Base-by-base conservation (phyloP, 2,888 invertebrate genomes). In the Tanypteryx hageni region DNA sequence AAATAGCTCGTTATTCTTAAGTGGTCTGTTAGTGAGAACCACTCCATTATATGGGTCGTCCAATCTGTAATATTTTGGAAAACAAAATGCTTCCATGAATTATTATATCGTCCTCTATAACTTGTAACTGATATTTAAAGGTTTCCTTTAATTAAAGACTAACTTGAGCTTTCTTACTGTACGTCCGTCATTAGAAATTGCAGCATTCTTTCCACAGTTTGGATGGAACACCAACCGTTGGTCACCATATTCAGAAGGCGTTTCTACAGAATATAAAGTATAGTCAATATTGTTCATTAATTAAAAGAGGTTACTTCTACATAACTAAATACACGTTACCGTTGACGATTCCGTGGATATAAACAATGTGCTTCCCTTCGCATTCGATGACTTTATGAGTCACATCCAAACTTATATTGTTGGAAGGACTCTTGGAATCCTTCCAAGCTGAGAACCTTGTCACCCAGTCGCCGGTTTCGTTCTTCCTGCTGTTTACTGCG, bases 21-120 rank as follows among this genome's bases (percentile, higher is more conserved):
- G 95, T 0, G 98, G 98, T 85, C 99, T 96, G 93, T 97, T 97
- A 0, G 99, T 99, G 94, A 99, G 96, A 92, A 99, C 98, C 58
- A 99, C 98, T 56, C 98, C 99, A 95, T 99, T 98, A 95, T 98
- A 98, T 95, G 99, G 99, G 96, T 98, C 98, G 95, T 98, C 98
- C 93, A 97, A 56, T 8, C 84, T 84, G 56, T 44, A 9, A 84
- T 16, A 56, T 11, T n/a, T n/a, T n/a, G 4, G 1, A n/a, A 18
- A 9, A 9, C 0, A 7, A n/a, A 64, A 18, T 64, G 14, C 16
- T 64, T n/a, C n/a, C n/a, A n/a, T n/a, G n/a, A n/a, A n/a, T n/a
- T n/a, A n/a, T n/a, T n/a, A n/a, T n/a, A n/a, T n/a, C n/a, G n/a
- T n/a, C n/a, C n/a, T n/a, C n/a, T n/a, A n/a, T n/a, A n/a, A n/a